Base-by-base conservation (phyloP, 2,113 vertebrate species). In the Sander vitreus region DNA sequence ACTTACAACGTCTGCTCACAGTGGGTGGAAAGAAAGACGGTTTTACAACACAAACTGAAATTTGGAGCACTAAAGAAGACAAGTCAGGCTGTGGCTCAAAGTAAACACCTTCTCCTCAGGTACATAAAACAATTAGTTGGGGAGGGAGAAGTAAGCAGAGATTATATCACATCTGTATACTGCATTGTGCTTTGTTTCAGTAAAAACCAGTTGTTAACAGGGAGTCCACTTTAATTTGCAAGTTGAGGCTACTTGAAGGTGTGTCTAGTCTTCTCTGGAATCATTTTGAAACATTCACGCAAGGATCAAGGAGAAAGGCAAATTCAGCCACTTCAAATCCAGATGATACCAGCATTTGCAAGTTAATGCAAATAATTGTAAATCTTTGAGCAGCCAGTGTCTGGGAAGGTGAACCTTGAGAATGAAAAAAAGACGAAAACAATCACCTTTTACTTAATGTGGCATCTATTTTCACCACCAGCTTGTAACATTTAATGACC, bases 291-390 rank as follows among this genome's bases (percentile, higher is more conserved):
- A 96, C 93, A 93, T 94, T 95, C 81, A 88, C 76, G 67, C 72
- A 89, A 89, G 88, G 86, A 89, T 87, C 87, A 91, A 91, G 92
- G 88, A 88, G 87, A 91, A 90, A 95, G 90, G 88, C 94, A 96
- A 95, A 95, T 94, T 23, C 50, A 74, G 80, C 47, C 86, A 88
- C 88, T 90, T 90, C 39, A 64, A 75, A 57, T 85, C 80, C 83
- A 83, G 85, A 88, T 76, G 88, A 91, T 92, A 36, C 83, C 65
- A 78, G 89, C 85, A 93, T 94, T 90, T 93, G 92, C 93, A 94
- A 93, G 89, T 91, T 85, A 54, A 94, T 95, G 93, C 91, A 95
- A 95, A 96, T 94, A 65, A 39, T 83, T 94, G 93, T 94, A 91
- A 93, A 94, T 92, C 85, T 85, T 91, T 70, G 86, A 87, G 80